Percentiles rank a stretch among this genome's conserved stretches.
Conservation (phyloP, 2,113 vertebrate species). For the Burhinus oedicnemus region DNA sequence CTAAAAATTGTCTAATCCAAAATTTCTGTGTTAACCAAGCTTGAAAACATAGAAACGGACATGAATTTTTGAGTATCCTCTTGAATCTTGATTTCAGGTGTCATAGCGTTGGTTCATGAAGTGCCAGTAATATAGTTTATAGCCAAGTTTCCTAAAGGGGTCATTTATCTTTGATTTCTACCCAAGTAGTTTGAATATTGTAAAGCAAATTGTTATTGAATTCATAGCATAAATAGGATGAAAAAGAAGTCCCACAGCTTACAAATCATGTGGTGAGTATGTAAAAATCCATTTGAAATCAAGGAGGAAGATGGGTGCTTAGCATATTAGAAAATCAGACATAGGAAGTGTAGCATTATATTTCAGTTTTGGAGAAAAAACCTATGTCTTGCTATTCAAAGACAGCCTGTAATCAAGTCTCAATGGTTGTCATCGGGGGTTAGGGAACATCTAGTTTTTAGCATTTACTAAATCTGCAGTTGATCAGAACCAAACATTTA, state of each 20-base stretch:
- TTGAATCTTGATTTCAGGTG: not conserved
- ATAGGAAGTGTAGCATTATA: not conserved
- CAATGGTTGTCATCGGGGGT: not conserved
- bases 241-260: not conserved
- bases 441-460: slow-evolving; percentile 11
- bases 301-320: not conserved
- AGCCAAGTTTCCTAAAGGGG: not conserved
- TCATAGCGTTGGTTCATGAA: not conserved
- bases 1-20: not conserved
- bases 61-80: not conserved
- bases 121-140: not conserved
- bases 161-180: not conserved
- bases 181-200: not conserved
- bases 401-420: not conserved
- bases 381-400: not conserved
- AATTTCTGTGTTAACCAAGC: not conserved
- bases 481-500: slow-evolving; percentile 36
- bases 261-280: not conserved
- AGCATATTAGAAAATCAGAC: not conserved
- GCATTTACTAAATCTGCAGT: slow-evolving; percentile 16
- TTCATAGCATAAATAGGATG: not conserved
- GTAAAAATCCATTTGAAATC: not conserved
- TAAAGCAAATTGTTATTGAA: slow-evolving; percentile 2
- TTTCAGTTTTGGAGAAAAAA: not conserved
- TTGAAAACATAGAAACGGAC: not conserved